Evolutionary conservation across 2,113 vertebrate genomes (phyloP).

Genomic region (Pachycephala philippinensis): DNA sequence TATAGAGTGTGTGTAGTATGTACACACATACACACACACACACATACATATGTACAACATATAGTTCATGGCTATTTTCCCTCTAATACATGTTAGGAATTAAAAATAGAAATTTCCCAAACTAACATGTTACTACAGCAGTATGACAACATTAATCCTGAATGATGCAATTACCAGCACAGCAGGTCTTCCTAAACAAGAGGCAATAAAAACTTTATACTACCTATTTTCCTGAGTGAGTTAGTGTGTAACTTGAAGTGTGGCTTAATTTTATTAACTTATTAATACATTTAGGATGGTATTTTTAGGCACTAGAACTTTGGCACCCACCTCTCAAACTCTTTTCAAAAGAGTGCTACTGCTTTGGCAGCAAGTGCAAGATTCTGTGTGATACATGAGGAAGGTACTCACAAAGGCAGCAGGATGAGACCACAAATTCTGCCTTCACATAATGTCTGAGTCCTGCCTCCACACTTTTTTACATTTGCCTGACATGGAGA

Average conservation of each 20-base stretch:
- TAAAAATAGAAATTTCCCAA: neutral
- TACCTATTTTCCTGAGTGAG: neutral
- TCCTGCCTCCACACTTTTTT: neutral
- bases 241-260: neutral
- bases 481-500: neutral
- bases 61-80: neutral
- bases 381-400: neutral
- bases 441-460: neutral
- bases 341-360: neutral
- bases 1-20: fast-evolving
- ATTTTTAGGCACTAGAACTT: neutral
- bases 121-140: neutral
- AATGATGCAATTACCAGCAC: neutral
- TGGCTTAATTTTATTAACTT: neutral
- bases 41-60: neutral
- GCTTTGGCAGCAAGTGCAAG: neutral
- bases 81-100: neutral
- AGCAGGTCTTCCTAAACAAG: neutral
- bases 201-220: neutral
- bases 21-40: neutral
- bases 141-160: neutral
- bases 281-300: neutral
- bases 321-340: neutral
- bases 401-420: neutral
- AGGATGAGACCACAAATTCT: neutral